phyloP scores from a whole-genome alignment of 2,797 vertebrate genomes.

The Spinibarbus caldwelli region DNA sequence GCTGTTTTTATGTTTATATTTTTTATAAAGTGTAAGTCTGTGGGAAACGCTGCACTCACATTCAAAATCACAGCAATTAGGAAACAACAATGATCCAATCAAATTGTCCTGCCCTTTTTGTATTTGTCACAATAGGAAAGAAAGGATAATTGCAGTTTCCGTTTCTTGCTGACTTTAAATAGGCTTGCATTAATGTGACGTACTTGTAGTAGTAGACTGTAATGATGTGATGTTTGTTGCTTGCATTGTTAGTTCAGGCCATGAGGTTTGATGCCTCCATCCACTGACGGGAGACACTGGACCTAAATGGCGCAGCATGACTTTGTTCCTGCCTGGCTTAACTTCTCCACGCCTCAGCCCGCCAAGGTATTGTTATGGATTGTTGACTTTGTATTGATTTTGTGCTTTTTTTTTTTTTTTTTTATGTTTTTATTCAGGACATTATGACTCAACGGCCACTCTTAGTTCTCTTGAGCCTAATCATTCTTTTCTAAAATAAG shows the following conservation, averaged over 20 bases:
- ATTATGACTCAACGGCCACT: not conserved
- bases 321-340: constrained; percentile 99
- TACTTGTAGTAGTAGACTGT: not conserved
- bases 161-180: not conserved
- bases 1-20: not conserved
- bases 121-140: not conserved
- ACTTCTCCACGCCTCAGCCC: constrained; percentile 99
- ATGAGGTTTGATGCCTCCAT: constrained; percentile 99
- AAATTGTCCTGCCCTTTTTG: not conserved
- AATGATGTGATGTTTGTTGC: not conserved
- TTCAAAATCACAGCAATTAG: not conserved
- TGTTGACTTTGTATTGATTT: constrained; percentile 19
- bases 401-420: not conserved
- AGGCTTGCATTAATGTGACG: not conserved
- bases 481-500: constrained; percentile 11
- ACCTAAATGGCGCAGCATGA: constrained; percentile 99
- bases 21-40: not conserved
- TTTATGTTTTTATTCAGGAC: not conserved
- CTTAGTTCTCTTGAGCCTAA: constrained; percentile 8
- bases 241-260: constrained; percentile 87
- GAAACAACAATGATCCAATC: not conserved
- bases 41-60: not conserved
- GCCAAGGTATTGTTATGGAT: constrained; percentile 84
- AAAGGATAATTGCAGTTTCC: not conserved
- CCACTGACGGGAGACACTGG: constrained; percentile 99